Base-by-base conservation (phyloP, 2,888 invertebrate genomes). In the Drosophila pseudotalamancana region DNA sequence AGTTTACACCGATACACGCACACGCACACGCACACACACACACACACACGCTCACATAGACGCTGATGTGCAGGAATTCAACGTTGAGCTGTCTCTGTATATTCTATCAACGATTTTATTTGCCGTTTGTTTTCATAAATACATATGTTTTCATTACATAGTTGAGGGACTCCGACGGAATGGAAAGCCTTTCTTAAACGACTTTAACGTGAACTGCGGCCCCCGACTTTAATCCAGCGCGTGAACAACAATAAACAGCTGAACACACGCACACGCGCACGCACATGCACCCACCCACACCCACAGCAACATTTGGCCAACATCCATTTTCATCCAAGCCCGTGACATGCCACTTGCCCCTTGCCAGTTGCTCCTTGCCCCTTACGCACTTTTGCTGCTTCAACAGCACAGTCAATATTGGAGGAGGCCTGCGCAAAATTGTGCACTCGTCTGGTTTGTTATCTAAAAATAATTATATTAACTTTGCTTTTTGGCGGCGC, bases 391-490 rank as follows among this genome's bases (percentile, higher is more conserved):
- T 76, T 62, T 62, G 55, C 34, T 46, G 59, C 73, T 71, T 73
- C 66, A 49, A 65, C 51, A 60, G 35, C 63, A 64, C 27, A 50
- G 57, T 63, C 51, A 75, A 70, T 51, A 70, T 40, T 39, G 37
- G 14, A 6, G 32, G 21, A 54, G 51, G 21, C 29, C 43, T 40
- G 49, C 14, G 63, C 51, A 73, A 77, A 88, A 79, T 84, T 88
- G 83, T 88, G 84, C 84, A 84, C 75, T 86, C 84, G 75, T 81
- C 67, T 88, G 88, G 80, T 83, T 86, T 84, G 74, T 77, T 84
- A 77, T 86, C 87, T 86, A 88, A 73, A 83, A 86, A 83, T 83
- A 88, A 88, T 86, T 83, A 76, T 86, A 88, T 83, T 83, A 83
- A 86, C 84, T 88, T 88, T 83, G 84, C 71, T 86, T 79, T 76